Evolutionary conservation across 2,113 vertebrate species (phyloP).

Genomic region (Ctenodactylus gundi): DNA sequence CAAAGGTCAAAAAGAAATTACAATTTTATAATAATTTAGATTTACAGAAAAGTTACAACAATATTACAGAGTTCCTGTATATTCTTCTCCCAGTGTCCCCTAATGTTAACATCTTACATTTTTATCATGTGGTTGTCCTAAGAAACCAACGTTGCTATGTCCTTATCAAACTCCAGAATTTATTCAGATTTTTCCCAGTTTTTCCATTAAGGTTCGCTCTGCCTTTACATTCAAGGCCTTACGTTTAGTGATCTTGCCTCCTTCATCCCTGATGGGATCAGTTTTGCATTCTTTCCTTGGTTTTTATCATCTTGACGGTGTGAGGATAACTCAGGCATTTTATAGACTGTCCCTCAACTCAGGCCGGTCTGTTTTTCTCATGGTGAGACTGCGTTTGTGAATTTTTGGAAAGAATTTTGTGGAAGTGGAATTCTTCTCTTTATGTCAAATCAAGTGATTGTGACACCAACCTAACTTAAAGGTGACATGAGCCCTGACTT

Average conservation of each 20-base stretch:
- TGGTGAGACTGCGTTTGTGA: background rate
- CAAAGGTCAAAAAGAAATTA: background rate
- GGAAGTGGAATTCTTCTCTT: background rate
- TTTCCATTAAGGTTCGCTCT: background rate
- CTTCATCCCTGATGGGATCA: background rate
- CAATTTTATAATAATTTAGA: background rate
- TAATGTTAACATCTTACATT: background rate
- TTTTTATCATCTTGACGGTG: background rate
- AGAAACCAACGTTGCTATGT: background rate
- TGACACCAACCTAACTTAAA: background rate
- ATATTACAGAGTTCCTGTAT: background rate
- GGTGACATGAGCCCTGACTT: background rate
- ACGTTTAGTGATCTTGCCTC: background rate
- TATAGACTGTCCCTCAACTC: background rate
- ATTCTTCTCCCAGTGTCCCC: background rate
- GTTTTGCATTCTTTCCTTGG: background rate
- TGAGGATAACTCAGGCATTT: background rate
- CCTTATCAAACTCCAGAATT: background rate
- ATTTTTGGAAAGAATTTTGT: background rate
- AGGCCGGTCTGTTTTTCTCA: background rate
- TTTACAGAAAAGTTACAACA: background rate
- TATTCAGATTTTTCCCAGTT: background rate
- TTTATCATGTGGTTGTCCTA: background rate
- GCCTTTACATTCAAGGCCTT: background rate
- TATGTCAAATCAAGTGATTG: rapidly evolving